Conservation (phyloP, 2,888 invertebrate genomes). For the Melipona beecheii region DNA sequence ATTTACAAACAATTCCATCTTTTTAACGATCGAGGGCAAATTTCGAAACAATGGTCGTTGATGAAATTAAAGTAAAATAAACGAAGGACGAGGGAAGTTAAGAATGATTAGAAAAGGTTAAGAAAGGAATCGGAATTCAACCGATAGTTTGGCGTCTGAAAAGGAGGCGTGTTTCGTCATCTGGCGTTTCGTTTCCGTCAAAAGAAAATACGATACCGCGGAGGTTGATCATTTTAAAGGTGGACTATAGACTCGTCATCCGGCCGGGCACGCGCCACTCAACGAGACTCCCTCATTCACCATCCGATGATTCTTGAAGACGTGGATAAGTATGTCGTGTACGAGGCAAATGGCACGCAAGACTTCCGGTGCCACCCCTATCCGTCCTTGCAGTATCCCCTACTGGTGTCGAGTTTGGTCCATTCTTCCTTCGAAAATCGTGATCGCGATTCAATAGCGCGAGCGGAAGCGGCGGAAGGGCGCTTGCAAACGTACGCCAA, state of each 20-base stretch:
- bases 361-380: conserved; percentile 80
- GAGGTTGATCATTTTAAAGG: conserved; percentile 53
- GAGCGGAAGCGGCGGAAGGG: conserved; percentile 77
- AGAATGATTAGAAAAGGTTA: neutral
- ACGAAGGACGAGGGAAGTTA: neutral
- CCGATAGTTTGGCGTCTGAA: conserved; percentile 20
- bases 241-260: conserved; percentile 48
- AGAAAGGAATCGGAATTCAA: conserved; percentile 2
- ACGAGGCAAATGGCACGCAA: conserved; percentile 82
- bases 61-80: neutral
- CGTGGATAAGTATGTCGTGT: conserved; percentile 75
- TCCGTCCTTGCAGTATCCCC: conserved; percentile 55
- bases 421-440: conserved; percentile 72
- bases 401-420: conserved; percentile 78
- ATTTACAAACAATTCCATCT: neutral
- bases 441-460: conserved; percentile 73
- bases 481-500: conserved; percentile 61
- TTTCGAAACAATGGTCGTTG: neutral
- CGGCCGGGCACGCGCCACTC: conserved; percentile 81
- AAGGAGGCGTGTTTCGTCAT: conserved; percentile 34
- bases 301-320: conserved; percentile 77
- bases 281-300: conserved; percentile 74
- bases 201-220: conserved; percentile 51
- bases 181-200: conserved; percentile 26
- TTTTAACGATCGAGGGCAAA: neutral